These are phyloP conservation scores for Papilio helenus DNA, from an alignment of 1,140 invertebrate genomes.

Conservation along the genomic window DNA sequence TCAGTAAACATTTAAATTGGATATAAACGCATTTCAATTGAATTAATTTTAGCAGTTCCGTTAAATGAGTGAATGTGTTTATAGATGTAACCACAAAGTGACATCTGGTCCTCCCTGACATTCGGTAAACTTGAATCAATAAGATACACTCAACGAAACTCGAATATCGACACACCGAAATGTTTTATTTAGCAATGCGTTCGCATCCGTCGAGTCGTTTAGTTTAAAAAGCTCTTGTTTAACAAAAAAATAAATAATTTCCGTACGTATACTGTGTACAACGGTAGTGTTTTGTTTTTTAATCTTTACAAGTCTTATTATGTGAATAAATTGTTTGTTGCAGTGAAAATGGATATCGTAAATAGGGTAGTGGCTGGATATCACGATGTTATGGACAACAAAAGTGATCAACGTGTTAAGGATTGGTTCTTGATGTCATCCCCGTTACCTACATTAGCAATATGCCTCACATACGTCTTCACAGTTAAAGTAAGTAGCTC, in stretches of 20 bases:
- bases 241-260: neutral
- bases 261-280: neutral
- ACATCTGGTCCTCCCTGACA: slow-evolving; percentile 62
- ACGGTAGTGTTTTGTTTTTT: neutral
- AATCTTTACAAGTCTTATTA: neutral
- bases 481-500: slow-evolving; percentile 87
- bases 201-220: neutral
- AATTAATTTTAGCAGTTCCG: neutral
- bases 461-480: slow-evolving; percentile 91
- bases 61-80: neutral
- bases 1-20: neutral
- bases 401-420: slow-evolving; percentile 90
- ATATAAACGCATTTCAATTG: neutral
- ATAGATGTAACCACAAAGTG: slow-evolving; percentile 2
- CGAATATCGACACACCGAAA: slow-evolving; percentile 46
- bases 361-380: slow-evolving; percentile 74
- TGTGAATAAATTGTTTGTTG: slow-evolving; percentile 64
- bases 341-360: slow-evolving; percentile 75
- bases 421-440: slow-evolving; percentile 93
- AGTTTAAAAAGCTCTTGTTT: neutral
- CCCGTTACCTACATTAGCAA: slow-evolving; percentile 90
- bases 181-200: neutral
- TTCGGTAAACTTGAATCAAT: slow-evolving; percentile 56
- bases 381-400: slow-evolving; percentile 89
- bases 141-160: slow-evolving; percentile 51